A percentile compares a stretch with the other conserved stretches of the same genome.
Evolutionary conservation across 2,797 vertebrate genomes (phyloP).

Genomic region (Alfaro cultratus): DNA sequence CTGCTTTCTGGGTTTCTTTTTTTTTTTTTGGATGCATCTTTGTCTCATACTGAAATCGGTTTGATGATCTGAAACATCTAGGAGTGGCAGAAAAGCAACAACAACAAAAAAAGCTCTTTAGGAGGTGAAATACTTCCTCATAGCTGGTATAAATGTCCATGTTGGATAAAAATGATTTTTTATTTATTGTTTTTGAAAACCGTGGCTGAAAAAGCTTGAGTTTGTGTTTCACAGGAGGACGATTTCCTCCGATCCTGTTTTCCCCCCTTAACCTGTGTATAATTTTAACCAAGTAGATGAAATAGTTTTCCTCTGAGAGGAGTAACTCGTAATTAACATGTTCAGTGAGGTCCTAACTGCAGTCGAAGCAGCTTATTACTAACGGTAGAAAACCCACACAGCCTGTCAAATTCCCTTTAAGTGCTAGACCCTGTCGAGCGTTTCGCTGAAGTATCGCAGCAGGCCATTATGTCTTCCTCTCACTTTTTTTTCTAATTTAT

Average conservation of each 20-base stretch:
- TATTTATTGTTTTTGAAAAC: conserved; percentile 62
- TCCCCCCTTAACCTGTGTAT: conserved; percentile 44
- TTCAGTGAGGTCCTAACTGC: conserved; percentile 33
- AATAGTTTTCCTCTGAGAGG: conserved; percentile 42
- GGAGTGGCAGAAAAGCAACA: neutral
- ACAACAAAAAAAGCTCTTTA: neutral
- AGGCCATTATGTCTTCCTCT: conserved; percentile 51
- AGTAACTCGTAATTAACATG: conserved; percentile 53
- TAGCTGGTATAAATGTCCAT: conserved; percentile 23
- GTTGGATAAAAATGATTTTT: conserved; percentile 47
- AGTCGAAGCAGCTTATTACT: conserved; percentile 36
- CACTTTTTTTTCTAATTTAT: conserved; percentile 60
- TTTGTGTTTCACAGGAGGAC: conserved; percentile 59
- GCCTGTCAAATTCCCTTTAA: conserved; percentile 47
- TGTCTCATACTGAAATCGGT: neutral
- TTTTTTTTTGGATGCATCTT: neutral
- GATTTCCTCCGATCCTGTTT: conserved; percentile 34
- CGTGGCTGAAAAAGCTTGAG: conserved; percentile 67
- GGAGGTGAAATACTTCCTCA: neutral
- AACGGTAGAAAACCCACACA: conserved; percentile 29
- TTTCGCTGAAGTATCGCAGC: conserved; percentile 53
- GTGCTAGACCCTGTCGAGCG: conserved; percentile 30
- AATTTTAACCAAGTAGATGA: conserved; percentile 20
- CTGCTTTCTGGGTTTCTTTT: neutral
- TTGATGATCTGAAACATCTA: neutral